Evolutionary conservation across 1,140 invertebrate genomes (phyloP).

Genomic region (Euwallacea fornicatus): DNA sequence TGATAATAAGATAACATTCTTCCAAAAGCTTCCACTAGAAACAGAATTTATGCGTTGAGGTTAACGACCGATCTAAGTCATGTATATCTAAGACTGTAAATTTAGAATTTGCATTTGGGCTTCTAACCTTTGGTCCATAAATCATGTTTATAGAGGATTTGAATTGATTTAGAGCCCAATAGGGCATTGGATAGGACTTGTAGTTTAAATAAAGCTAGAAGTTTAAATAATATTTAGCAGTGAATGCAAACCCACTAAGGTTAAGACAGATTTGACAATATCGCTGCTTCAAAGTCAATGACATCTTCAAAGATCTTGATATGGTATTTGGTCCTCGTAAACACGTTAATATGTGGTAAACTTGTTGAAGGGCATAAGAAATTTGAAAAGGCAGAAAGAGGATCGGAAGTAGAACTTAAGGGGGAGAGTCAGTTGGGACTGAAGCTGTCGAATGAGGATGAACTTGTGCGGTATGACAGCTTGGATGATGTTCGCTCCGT

Average conservation of each 20-base stretch:
- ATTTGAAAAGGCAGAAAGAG: too few species aligned
- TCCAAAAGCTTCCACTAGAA: background rate
- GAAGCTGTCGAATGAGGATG: too few species aligned
- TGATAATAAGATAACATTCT: slow-evolving; percentile 11
- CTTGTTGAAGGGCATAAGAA: too few species aligned
- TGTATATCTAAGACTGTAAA: slow-evolving; percentile 24
- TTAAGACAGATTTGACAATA: too few species aligned
- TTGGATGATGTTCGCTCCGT: slow-evolving; percentile 26
- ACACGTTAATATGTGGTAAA: too few species aligned
- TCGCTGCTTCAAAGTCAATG: too few species aligned
- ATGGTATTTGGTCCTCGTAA: too few species aligned
- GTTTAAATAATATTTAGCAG: too few species aligned
- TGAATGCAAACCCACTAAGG: too few species aligned
- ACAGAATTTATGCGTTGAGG: slow-evolving; percentile 10
- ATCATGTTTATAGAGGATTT: slow-evolving; percentile 24
- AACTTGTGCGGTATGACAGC: slow-evolving; percentile 21
- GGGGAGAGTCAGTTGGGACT: too few species aligned
- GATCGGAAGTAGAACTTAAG: too few species aligned
- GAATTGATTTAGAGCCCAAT: slow-evolving; percentile 16
- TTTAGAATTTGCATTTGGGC: slow-evolving; percentile 21
- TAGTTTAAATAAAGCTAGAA: slow-evolving; percentile 1
- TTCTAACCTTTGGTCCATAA: slow-evolving; percentile 15
- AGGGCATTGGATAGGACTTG: background rate
- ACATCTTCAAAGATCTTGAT: too few species aligned
- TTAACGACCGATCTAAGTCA: slow-evolving; percentile 26